phyloP scores from a whole-genome alignment of 2,113 vertebrate genomes.

The Phodopus roborovskii region DNA sequence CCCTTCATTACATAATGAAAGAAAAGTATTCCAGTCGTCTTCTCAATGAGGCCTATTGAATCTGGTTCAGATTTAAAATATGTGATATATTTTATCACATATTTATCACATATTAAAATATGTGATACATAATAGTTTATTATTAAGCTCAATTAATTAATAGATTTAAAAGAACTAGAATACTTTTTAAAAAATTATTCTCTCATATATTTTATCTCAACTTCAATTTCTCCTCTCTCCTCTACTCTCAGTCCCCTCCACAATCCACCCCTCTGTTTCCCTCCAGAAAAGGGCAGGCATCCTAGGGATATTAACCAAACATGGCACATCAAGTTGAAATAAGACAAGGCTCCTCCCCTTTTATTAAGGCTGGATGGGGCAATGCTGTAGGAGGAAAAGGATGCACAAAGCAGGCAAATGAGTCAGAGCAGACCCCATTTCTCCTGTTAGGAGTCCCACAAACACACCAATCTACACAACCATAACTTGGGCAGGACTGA shows the following conservation, averaged over 20 bases:
- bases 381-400: neutral
- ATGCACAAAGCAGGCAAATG: neutral
- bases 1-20: constrained; percentile 35
- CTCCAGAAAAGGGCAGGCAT: neutral
- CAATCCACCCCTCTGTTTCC: neutral
- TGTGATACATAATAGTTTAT: neutral
- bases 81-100: neutral
- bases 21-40: neutral
- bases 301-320: neutral
- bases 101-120: neutral
- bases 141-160: neutral
- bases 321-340: neutral
- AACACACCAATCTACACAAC: neutral
- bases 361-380: neutral
- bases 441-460: neutral
- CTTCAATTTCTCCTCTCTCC: neutral
- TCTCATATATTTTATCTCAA: neutral
- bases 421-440: neutral
- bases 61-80: neutral
- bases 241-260: neutral
- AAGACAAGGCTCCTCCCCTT: neutral
- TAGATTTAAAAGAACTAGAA: neutral
- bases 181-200: neutral
- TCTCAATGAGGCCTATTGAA: neutral
- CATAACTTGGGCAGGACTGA: neutral